phyloP scores from a whole-genome alignment of 2,113 vertebrate genomes.

The Riparia riparia region DNA sequence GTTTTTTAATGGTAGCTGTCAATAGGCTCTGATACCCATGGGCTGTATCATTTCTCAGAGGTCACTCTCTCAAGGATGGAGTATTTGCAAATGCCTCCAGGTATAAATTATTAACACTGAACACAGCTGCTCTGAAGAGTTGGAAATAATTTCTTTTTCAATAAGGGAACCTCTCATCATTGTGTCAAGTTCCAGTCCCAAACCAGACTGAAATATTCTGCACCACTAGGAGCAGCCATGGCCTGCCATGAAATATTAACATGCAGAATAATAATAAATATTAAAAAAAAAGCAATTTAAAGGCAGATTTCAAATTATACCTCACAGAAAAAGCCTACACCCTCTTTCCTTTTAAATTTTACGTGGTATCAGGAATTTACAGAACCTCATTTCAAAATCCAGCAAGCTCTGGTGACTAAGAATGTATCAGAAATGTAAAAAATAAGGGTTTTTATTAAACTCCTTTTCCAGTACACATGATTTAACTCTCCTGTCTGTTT shows the following conservation, averaged over 20 bases:
- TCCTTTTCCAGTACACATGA: background rate
- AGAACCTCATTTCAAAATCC: background rate
- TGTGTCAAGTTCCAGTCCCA: background rate
- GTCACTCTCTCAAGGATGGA: background rate
- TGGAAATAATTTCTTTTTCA: background rate
- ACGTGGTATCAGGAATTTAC: background rate
- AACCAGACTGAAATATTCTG: background rate
- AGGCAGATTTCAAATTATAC: background rate
- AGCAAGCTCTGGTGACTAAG: background rate
- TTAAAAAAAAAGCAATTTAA: background rate
- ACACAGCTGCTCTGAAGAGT: background rate
- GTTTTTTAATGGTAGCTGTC: background rate
- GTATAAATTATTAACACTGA: background rate
- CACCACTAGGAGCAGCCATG: background rate
- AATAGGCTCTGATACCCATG: background rate
- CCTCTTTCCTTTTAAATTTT: background rate
- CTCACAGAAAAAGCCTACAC: background rate
- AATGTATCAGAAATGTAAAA: background rate
- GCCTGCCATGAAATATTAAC: background rate
- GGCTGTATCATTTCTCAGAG: background rate
- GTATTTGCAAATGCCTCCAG: background rate
- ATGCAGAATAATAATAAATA: background rate
- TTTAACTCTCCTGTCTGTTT: background rate
- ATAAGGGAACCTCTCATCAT: background rate
- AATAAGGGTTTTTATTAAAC: background rate